phyloP scores from a whole-genome alignment of 1,140 invertebrate genomes.

The Bombus ignitus region DNA sequence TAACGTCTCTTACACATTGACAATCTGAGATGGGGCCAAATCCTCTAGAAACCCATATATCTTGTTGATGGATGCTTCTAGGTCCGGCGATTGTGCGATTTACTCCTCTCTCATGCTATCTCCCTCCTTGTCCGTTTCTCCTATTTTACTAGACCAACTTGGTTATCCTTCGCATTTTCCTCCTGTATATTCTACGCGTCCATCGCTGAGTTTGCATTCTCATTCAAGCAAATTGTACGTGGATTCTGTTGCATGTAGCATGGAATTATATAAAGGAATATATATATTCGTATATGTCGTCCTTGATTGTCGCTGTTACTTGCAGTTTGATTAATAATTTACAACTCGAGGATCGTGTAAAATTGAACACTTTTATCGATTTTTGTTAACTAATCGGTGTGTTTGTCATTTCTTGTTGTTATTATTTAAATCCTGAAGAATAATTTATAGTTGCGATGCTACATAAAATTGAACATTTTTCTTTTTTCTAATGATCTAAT shows the following conservation, averaged over 20 bases:
- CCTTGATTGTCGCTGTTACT: neutral
- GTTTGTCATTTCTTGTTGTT: too few species aligned
- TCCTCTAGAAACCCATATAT: slow-evolving; percentile 62
- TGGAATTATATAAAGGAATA: neutral
- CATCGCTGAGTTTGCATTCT: slow-evolving; percentile 57
- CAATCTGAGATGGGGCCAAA: slow-evolving; percentile 31
- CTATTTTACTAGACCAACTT: neutral
- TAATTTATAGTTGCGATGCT: too few species aligned
- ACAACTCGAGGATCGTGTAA: neutral
- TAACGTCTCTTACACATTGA: slow-evolving; percentile 28
- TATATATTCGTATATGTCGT: neutral
- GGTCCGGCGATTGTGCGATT: slow-evolving; percentile 58
- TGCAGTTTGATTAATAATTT: neutral
- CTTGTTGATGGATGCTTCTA: slow-evolving; percentile 68
- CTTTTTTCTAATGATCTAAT: too few species aligned
- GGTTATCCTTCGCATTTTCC: slow-evolving; percentile 48
- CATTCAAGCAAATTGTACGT: slow-evolving; percentile 40
- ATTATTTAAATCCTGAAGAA: too few species aligned
- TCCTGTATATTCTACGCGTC: neutral
- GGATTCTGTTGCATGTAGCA: neutral
- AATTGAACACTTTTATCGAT: too few species aligned
- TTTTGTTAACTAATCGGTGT: too few species aligned
- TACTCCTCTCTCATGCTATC: slow-evolving; percentile 4
- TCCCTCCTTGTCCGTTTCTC: neutral
- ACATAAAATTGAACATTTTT: too few species aligned